Percentiles rank a stretch among this genome's conserved stretches.
phyloP scores from a whole-genome alignment of 1,140 invertebrate genomes.

The Epicauta chinensis region DNA sequence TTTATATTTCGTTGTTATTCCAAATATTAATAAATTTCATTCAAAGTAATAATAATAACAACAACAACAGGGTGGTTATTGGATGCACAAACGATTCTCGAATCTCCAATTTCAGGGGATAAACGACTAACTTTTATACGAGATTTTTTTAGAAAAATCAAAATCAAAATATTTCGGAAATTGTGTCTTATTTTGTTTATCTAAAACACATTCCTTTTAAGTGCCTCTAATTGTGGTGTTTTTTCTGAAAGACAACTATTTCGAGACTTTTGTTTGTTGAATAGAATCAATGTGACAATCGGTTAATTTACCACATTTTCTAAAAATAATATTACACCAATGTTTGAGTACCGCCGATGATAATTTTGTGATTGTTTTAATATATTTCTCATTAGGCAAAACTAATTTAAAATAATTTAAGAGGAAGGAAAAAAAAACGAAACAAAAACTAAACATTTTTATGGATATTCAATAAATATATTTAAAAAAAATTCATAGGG shows the following conservation, averaged over 20 bases:
- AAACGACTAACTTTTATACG: no score
- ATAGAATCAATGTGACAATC: constrained; percentile 20
- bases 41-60: no score
- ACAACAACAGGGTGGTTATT: no score
- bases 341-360: constrained; percentile 17
- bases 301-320: no score
- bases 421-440: neutral
- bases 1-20: no score
- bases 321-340: no score
- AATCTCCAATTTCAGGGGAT: no score
- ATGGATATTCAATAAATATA: constrained; percentile 28
- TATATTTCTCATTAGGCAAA: constrained; percentile 16
- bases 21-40: no score
- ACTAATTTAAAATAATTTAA: neutral
- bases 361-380: constrained; percentile 25
- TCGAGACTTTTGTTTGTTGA: neutral
- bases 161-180: neutral
- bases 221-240: constrained; percentile 12
- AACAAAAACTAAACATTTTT: constrained; percentile 19
- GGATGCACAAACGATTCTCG: no score
- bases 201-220: constrained; percentile 23
- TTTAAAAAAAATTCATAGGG: constrained; percentile 16
- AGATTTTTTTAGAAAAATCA: no score
- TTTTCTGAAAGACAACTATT: no score
- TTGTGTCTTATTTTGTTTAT: constrained; percentile 11